Conservation (phyloP, 2,113 vertebrate species). For the Equus quagga region DNA sequence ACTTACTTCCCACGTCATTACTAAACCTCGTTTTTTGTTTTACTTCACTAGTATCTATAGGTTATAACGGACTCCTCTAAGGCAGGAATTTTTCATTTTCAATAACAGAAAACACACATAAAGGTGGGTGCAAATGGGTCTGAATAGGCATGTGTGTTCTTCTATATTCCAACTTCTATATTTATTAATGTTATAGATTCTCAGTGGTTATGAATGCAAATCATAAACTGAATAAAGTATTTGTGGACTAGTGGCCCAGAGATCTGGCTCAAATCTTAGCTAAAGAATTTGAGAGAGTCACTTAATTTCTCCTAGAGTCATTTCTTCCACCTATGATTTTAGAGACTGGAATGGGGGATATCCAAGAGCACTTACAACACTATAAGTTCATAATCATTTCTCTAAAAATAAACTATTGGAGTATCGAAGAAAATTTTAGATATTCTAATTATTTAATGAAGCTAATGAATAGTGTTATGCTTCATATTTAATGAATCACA, state of each 20-base stretch:
- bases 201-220: neutral
- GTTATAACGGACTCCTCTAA: neutral
- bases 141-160: neutral
- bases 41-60: neutral
- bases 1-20: neutral
- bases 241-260: neutral
- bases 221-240: neutral
- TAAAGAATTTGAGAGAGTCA: neutral
- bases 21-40: neutral
- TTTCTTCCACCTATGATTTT: neutral
- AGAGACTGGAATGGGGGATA: neutral
- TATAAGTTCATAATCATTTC: neutral
- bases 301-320: neutral
- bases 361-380: neutral
- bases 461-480: neutral
- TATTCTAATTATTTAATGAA: neutral
- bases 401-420: neutral
- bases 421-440: neutral
- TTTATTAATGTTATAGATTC: neutral
- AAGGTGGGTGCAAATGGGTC: neutral
- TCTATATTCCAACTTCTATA: neutral
- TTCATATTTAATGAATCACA: neutral
- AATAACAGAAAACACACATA: neutral
- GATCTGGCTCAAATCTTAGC: neutral
- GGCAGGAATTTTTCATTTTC: neutral